Percentiles rank a stretch among this genome's conserved stretches.
Conservation (phyloP, 2,797 vertebrate species). For the Artibeus jamaicensis region DNA sequence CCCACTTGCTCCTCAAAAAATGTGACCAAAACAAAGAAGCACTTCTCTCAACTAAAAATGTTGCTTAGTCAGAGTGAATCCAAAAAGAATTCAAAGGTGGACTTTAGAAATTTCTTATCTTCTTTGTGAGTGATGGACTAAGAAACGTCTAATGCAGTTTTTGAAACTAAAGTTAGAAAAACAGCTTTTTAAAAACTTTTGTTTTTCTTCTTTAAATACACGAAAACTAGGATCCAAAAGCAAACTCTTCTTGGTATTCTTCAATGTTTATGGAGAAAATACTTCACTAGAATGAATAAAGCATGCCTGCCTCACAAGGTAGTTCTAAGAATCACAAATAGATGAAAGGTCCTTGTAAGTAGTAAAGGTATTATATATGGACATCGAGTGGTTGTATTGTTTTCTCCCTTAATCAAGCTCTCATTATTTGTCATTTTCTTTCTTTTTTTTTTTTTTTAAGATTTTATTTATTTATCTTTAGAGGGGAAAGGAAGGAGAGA, state of each 20-base stretch:
- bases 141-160: background rate
- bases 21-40: constrained; percentile 85
- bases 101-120: constrained; percentile 92
- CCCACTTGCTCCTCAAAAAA: constrained; percentile 83
- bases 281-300: background rate
- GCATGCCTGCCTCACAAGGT: background rate
- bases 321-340: background rate
- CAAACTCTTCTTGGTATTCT: background rate
- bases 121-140: constrained; percentile 85
- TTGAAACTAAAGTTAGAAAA: constrained; percentile 45
- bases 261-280: constrained; percentile 19
- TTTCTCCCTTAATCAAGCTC: constrained; percentile 1
- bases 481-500: no score
- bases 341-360: background rate
- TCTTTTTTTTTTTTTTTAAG: no score
- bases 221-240: background rate
- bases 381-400: background rate
- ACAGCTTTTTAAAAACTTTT: background rate
- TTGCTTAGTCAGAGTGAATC: constrained; percentile 89
- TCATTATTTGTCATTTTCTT: background rate
- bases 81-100: constrained; percentile 84
- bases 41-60: constrained; percentile 91
- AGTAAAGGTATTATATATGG: background rate
- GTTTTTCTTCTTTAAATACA: constrained; percentile 28
- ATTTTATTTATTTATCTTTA: no score